Evolutionary conservation across 1,140 invertebrate species (phyloP).

Genomic region (Drosophila truncata): DNA sequence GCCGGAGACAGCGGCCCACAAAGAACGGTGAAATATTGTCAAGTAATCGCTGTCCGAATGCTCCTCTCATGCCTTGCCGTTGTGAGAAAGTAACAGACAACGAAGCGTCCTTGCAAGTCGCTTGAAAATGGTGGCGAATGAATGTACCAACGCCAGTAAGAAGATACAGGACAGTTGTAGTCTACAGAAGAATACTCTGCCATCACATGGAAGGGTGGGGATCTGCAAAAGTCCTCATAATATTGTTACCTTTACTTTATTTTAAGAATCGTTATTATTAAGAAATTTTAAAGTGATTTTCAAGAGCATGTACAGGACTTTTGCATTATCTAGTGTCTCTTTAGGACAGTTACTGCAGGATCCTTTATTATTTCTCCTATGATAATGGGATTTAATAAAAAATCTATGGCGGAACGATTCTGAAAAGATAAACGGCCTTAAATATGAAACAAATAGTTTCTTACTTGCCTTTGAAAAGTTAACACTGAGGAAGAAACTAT

Average conservation of each 20-base stretch:
- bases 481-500: too few relatives aligned
- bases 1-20: constrained; percentile 42
- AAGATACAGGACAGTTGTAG: neutral
- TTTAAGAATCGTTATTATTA: neutral
- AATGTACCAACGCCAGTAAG: neutral
- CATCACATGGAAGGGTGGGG: too few relatives aligned
- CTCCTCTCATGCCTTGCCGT: constrained; percentile 48
- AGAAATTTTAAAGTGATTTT: neutral
- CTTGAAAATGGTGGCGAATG: constrained; percentile 4
- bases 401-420: too few relatives aligned
- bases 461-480: too few relatives aligned
- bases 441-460: too few relatives aligned
- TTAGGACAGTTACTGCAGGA: neutral
- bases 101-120: constrained; percentile 60
- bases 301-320: neutral
- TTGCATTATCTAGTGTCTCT: neutral
- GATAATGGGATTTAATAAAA: too few relatives aligned
- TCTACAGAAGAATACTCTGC: neutral
- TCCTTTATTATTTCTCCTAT: neutral
- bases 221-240: neutral
- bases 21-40: constrained; percentile 74
- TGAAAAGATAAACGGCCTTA: too few relatives aligned
- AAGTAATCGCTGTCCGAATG: constrained; percentile 77
- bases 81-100: constrained; percentile 56
- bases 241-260: neutral